Evolutionary conservation across 2,888 invertebrate genomes (phyloP).

Genomic region (Drosophila peninsularis): DNA sequence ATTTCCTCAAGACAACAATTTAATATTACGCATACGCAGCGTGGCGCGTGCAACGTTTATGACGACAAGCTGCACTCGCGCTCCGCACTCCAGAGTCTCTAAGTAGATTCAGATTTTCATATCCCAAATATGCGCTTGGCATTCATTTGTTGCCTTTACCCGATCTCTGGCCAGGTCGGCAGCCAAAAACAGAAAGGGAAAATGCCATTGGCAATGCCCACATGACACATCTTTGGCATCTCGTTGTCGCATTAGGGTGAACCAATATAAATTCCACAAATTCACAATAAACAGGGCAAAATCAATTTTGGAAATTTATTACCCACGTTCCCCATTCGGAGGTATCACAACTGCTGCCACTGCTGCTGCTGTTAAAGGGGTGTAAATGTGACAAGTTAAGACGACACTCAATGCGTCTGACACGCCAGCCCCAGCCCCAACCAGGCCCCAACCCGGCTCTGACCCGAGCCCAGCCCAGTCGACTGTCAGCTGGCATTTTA

Average conservation of each 20-base stretch:
- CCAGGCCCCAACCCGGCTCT: not conserved
- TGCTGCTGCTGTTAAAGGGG: conserved; percentile 63
- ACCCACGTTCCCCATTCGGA: conserved; percentile 39
- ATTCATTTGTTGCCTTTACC: conserved; percentile 23
- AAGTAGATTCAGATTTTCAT: conserved; percentile 31
- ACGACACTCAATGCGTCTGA: conserved; percentile 69
- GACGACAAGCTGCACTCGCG: too few relatives aligned
- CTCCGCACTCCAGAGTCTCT: conserved; percentile 57
- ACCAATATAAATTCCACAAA: conserved; percentile 80
- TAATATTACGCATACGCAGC: conserved; percentile 75
- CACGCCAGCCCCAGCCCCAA: conserved; percentile 11
- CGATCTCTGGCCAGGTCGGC: conserved; percentile 37
- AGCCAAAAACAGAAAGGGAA: not conserved
- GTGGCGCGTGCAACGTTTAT: too few relatives aligned
- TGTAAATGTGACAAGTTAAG: conserved; percentile 77
- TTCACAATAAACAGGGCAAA: conserved; percentile 77
- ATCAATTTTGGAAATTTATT: conserved; percentile 79
- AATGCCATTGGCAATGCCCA: conserved; percentile 7
- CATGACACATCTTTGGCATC: conserved; percentile 17
- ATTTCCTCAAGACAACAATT: conserved; percentile 76
- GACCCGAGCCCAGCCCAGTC: not conserved
- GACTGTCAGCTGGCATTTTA: conserved; percentile 58
- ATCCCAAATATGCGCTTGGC: conserved; percentile 9
- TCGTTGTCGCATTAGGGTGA: conserved; percentile 62
- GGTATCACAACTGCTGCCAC: not conserved